phyloP scores from a whole-genome alignment of 2,797 vertebrate species.

The Clangula hyemalis region DNA sequence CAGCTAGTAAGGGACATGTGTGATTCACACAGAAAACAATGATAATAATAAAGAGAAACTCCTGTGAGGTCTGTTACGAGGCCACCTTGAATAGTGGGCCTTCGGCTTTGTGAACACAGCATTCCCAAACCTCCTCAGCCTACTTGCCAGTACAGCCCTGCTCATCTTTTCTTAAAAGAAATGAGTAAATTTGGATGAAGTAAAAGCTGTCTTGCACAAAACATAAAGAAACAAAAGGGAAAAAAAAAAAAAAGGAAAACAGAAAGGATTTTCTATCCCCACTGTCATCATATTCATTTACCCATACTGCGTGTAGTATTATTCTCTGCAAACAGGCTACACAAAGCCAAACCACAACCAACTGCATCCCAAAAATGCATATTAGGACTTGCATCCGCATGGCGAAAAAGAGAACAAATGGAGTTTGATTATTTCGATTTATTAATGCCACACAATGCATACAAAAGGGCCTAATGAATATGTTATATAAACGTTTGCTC shows the following conservation, averaged over 20 bases:
- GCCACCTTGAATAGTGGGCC: background rate
- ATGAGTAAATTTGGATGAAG: background rate
- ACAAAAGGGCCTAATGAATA: background rate
- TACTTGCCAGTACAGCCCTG: background rate
- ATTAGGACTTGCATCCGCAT: background rate
- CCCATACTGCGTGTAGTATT: background rate
- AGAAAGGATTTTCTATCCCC: conserved; percentile 3
- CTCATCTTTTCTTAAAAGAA: background rate
- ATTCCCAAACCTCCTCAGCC: background rate
- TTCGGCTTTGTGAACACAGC: background rate
- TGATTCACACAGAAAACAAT: background rate
- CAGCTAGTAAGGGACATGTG: background rate
- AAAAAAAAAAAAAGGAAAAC: background rate
- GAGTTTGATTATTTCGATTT: conserved; percentile 53
- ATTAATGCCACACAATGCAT: background rate
- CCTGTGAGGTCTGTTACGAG: background rate
- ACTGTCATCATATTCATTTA: conserved; percentile 16
- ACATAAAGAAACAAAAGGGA: conserved; percentile 1
- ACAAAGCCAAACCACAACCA: conserved; percentile 49
- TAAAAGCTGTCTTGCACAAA: conserved; percentile 9
- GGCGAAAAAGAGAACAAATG: conserved; percentile 36
- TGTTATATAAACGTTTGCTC: conserved; percentile 47
- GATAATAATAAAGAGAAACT: background rate
- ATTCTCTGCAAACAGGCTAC: conserved; percentile 23
- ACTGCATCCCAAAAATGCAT: conserved; percentile 23